Percentiles rank a stretch among this genome's conserved stretches.
phyloP scores from a whole-genome alignment of 2,797 vertebrate species.

The Toxotes lorentzi region DNA sequence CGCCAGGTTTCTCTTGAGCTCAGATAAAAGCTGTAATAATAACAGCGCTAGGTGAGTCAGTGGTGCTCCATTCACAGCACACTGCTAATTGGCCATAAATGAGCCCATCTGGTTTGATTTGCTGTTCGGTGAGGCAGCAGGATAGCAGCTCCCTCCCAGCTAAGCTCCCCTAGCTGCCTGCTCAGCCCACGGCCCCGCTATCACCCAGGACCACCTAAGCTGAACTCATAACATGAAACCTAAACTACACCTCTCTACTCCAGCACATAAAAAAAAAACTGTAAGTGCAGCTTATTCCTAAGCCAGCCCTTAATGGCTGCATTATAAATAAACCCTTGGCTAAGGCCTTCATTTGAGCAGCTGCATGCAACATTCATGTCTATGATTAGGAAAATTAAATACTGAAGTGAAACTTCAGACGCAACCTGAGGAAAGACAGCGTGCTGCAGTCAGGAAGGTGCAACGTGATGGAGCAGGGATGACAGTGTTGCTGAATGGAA shows the following conservation, averaged over 20 bases:
- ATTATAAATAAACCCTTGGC: conserved; percentile 54
- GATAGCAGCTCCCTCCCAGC: conserved; percentile 50
- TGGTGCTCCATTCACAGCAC: conserved; percentile 75
- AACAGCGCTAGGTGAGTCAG: conserved; percentile 78
- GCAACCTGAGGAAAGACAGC: conserved; percentile 10
- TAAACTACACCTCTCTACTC: conserved; percentile 54
- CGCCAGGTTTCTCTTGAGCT: conserved; percentile 53
- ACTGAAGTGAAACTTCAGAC: conserved; percentile 16
- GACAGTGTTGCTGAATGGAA: neutral
- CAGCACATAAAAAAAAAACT: conserved; percentile 24
- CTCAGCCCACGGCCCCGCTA: conserved; percentile 40
- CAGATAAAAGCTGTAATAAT: conserved; percentile 75
- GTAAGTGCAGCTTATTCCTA: conserved; percentile 34
- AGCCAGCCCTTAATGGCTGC: conserved; percentile 46
- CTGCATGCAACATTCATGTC: conserved; percentile 15
- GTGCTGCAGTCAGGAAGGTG: conserved; percentile 6
- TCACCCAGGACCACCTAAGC: conserved; percentile 73
- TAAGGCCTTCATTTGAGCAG: conserved; percentile 42
- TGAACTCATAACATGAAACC: conserved; percentile 71
- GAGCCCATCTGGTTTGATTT: conserved; percentile 87
- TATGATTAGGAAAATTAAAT: conserved; percentile 35
- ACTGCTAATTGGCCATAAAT: conserved; percentile 86
- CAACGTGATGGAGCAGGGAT: neutral
- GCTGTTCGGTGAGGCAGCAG: conserved; percentile 71
- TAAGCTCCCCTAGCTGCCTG: conserved; percentile 37